Percentiles rank a stretch among this genome's conserved stretches.
phyloP scores from a whole-genome alignment of 2,888 invertebrate species.

The Dasypolia templi region DNA sequence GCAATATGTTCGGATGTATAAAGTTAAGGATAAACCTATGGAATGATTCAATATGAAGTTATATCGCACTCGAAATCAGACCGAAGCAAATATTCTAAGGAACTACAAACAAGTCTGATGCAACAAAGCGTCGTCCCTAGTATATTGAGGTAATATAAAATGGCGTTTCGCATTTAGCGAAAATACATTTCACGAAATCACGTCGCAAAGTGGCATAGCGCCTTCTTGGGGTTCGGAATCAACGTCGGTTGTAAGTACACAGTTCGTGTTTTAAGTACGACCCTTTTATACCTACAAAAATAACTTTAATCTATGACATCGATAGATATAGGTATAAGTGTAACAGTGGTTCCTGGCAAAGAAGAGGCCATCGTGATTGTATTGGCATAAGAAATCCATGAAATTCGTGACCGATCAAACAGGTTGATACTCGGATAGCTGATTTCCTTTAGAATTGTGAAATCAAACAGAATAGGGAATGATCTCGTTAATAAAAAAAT shows the following conservation, averaged over 20 bases:
- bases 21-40: conserved; percentile 39
- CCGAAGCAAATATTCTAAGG: conserved; percentile 39
- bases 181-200: conserved; percentile 21
- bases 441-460: conserved; percentile 9
- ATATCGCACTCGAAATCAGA: conserved; percentile 36
- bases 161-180: not conserved
- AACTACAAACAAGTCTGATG: conserved; percentile 3
- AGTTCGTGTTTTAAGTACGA: conserved; percentile 48
- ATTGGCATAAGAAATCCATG: conserved; percentile 1
- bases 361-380: not conserved
- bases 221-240: conserved; percentile 22
- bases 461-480: not conserved
- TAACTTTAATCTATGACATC: conserved; percentile 24
- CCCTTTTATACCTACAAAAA: conserved; percentile 32
- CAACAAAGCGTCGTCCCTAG: conserved; percentile 3
- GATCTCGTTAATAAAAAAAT: not conserved
- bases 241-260: conserved; percentile 37
- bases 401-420: not conserved
- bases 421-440: not conserved
- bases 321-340: conserved; percentile 12
- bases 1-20: conserved; percentile 30
- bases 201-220: conserved; percentile 2
- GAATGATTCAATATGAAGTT: conserved; percentile 47
- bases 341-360: not conserved
- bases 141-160: conserved; percentile 8